These are phyloP conservation scores for Seriola quinqueradiata DNA, from an alignment of 2,113 vertebrate species.

Conservation along the genomic window DNA sequence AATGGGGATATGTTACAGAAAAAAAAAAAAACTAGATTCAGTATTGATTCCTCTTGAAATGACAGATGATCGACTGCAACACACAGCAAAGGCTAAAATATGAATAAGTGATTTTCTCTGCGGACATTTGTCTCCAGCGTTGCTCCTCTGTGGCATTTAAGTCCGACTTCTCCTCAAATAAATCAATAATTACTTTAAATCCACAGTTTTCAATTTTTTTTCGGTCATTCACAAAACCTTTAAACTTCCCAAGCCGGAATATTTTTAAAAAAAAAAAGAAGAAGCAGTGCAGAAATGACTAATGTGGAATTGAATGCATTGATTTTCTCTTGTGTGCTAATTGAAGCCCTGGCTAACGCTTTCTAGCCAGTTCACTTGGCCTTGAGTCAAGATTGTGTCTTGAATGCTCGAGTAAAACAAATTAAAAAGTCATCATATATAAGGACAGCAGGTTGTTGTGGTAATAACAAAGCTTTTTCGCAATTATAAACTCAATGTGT, in stretches of 20 bases:
- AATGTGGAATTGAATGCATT: constrained; percentile 72
- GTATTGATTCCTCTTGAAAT: constrained; percentile 70
- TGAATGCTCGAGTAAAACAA: constrained; percentile 52
- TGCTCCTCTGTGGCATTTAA: constrained; percentile 74
- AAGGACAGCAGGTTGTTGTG: constrained; percentile 46
- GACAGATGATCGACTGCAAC: constrained; percentile 72
- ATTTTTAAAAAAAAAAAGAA: constrained; percentile 27
- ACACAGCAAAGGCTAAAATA: constrained; percentile 56
- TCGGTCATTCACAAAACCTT: constrained; percentile 68
- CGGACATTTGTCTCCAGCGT: constrained; percentile 65
- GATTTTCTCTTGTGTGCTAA: constrained; percentile 65
- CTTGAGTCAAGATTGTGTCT: constrained; percentile 52
- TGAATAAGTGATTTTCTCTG: constrained; percentile 69
- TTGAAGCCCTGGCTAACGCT: constrained; percentile 50
- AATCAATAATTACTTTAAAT: constrained; percentile 80
- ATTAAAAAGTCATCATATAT: constrained; percentile 68
- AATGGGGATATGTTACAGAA: constrained; percentile 30
- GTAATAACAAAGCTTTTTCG: constrained; percentile 62
- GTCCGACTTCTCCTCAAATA: constrained; percentile 64
- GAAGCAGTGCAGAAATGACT: constrained; percentile 66
- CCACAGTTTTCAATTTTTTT: constrained; percentile 51
- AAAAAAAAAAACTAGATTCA: constrained; percentile 38
- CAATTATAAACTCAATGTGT: not conserved
- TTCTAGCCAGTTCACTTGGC: constrained; percentile 51
- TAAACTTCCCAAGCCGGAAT: constrained; percentile 53